A percentile compares a stretch with the other conserved stretches of the same genome.
Evolutionary conservation across 2,797 vertebrate species (phyloP).

Genomic region (Simalia tracyae): DNA sequence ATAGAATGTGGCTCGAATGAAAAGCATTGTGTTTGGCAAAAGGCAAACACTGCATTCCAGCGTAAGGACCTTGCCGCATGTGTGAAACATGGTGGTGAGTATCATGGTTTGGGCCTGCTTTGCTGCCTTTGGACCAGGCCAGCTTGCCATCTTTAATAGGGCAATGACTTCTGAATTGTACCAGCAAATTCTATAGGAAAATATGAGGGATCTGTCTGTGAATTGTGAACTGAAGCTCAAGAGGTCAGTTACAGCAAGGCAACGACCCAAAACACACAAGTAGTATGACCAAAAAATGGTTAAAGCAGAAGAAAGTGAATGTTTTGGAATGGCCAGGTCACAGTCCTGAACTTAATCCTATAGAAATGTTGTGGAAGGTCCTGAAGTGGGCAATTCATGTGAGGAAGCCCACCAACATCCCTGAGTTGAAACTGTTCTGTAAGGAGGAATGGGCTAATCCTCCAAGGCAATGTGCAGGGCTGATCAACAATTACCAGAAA

Average conservation of each 20-base stretch:
- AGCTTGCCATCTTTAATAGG: not conserved
- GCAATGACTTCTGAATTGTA: not conserved
- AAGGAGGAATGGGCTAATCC: too few relatives aligned
- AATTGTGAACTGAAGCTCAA: not conserved
- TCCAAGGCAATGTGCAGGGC: too few relatives aligned
- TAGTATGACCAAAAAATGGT: not conserved
- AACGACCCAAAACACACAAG: not conserved
- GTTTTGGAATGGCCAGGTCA: not conserved
- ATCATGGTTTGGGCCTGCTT: not conserved
- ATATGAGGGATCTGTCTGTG: not conserved
- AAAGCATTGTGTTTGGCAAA: not conserved
- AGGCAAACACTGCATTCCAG: not conserved
- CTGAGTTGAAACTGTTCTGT: too few relatives aligned
- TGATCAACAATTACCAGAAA: too few relatives aligned
- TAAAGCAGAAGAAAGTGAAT: not conserved
- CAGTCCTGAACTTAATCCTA: too few relatives aligned
- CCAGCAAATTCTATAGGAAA: not conserved
- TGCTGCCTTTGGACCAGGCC: not conserved
- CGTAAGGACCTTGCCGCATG: not conserved
- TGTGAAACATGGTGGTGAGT: not conserved
- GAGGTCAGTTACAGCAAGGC: not conserved
- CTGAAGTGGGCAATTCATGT: too few relatives aligned
- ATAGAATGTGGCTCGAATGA: not conserved
- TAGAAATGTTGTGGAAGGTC: too few relatives aligned
- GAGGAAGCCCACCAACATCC: too few relatives aligned